phyloP scores from a whole-genome alignment of 1,140 invertebrate species.

The Aplysia californica region DNA sequence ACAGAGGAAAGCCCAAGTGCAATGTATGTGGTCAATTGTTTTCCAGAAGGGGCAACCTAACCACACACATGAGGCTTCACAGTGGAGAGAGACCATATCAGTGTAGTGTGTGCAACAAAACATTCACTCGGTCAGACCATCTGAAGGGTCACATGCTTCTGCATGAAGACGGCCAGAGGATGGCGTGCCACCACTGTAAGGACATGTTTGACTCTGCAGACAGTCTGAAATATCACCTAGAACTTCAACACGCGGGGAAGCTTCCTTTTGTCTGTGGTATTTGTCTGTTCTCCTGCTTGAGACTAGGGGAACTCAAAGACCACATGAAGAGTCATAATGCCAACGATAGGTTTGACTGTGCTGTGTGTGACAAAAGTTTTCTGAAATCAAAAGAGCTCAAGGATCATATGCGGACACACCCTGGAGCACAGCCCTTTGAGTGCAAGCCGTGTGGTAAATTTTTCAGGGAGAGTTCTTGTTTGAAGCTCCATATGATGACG shows the following conservation, averaged over 20 bases:
- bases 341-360: constrained; percentile 6
- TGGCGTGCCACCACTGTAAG: constrained; percentile 6
- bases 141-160: constrained; percentile 2
- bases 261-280: constrained; percentile 14
- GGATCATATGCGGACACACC: constrained; percentile 12
- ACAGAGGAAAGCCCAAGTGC: neutral
- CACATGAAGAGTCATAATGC: constrained; percentile 15
- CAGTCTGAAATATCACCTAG: neutral
- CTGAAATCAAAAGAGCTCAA: neutral
- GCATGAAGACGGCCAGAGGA: neutral
- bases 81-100: neutral
- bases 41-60: neutral
- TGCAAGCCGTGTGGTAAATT: constrained; percentile 20
- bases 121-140: neutral
- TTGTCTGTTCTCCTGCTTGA: constrained; percentile 1
- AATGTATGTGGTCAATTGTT: constrained; percentile 8
- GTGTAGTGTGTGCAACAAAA: constrained; percentile 3
- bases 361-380: constrained; percentile 11
- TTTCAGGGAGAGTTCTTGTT: constrained; percentile 11
- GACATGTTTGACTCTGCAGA: neutral
- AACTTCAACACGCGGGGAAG: neutral
- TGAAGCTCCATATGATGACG: constrained; percentile 11
- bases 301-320: neutral
- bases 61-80: constrained; percentile 3
- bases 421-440: constrained; percentile 10